Conservation (phyloP, 2,797 vertebrate genomes). For the Lutjanus argentimaculatus region DNA sequence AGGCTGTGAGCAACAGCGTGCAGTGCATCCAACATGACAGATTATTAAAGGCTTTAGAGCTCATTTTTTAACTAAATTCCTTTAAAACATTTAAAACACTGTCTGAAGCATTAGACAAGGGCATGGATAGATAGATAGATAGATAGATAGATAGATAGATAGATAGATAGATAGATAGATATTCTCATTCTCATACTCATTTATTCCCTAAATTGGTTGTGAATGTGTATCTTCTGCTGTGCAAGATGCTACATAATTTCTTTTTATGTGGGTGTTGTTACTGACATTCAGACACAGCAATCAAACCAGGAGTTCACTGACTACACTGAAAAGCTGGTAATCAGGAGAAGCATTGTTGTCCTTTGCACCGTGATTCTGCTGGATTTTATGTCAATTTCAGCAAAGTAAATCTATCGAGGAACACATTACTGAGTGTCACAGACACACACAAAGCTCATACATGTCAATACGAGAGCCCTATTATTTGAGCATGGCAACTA, state of each 20-base stretch:
- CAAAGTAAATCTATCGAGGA: slow-evolving; percentile 1
- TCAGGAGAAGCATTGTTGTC: slow-evolving; percentile 13
- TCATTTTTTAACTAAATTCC: slow-evolving; percentile 37
- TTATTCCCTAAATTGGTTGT: background rate
- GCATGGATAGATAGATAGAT: slow-evolving; percentile 12
- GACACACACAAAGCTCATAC: background rate
- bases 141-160: slow-evolving; percentile 1
- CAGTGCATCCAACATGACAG: slow-evolving; percentile 36
- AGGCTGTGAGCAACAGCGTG: slow-evolving; percentile 38
- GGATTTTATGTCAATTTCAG: background rate
- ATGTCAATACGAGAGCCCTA: background rate
- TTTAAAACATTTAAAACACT: slow-evolving; percentile 41
- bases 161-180: slow-evolving; percentile 1
- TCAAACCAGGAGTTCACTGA: slow-evolving; percentile 24
- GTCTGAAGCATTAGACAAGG: slow-evolving; percentile 30
- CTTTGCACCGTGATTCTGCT: slow-evolving; percentile 9
- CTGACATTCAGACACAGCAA: slow-evolving; percentile 24
- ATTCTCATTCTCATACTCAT: background rate
- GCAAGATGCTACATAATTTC: background rate
- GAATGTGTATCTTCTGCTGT: background rate
- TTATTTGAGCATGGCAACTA: background rate
- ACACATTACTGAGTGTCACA: background rate
- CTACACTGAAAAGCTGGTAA: slow-evolving; percentile 10
- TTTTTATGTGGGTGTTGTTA: slow-evolving; percentile 11
- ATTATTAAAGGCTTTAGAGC: slow-evolving; percentile 51